Evolutionary conservation across 2,797 vertebrate species (phyloP), one percentile per base, ranked within the genome.

Genomic region (Oreochromis mossambicus): DNA sequence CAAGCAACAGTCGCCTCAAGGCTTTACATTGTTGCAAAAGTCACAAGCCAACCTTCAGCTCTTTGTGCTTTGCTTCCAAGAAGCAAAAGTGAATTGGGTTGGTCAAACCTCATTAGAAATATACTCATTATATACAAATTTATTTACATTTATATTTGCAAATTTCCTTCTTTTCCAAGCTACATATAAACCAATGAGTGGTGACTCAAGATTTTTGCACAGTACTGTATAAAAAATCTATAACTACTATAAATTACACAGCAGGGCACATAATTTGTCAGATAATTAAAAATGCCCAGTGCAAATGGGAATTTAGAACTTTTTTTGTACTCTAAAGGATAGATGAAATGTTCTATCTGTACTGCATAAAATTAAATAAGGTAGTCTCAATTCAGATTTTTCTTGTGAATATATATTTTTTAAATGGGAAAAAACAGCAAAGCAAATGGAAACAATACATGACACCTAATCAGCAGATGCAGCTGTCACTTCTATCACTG

Each of bases 381-480:
- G 54, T 8, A 80, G 81, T 63, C 9, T 29, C 46, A 32, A 34
- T 24, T 21, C 6, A 54, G n/a, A 68, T 83, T 85, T 78, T 81
- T 29, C 29, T 58, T 17, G 41, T 43, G 12, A 24, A 29, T 84
- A 73, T 26, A 26, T 17, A 11, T 15, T 79, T 24, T 52, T 41
- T 76, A 10, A 81, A 84, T 36, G 38, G 6, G 50, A 63, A 66
- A 50, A 78, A 61, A 46, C 12, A 21, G 55, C 48, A 77, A 79
- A 50, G 5, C 38, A 78, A 70, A 77, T 7, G 24, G 38, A 70
- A 75, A 87, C 82, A 84, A 80, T 21, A 19, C 48, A 36, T 55
- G 41, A 50, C 19, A 61, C 5, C 58, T 63, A 84, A 91, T 89
- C 66, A 88, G 82, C 2, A 10, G 73, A 82, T n/a, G 54, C 81